These are phyloP conservation scores for Ischnus inquisitorius DNA, from an alignment of 2,888 invertebrate species.

Conservation along the genomic window DNA sequence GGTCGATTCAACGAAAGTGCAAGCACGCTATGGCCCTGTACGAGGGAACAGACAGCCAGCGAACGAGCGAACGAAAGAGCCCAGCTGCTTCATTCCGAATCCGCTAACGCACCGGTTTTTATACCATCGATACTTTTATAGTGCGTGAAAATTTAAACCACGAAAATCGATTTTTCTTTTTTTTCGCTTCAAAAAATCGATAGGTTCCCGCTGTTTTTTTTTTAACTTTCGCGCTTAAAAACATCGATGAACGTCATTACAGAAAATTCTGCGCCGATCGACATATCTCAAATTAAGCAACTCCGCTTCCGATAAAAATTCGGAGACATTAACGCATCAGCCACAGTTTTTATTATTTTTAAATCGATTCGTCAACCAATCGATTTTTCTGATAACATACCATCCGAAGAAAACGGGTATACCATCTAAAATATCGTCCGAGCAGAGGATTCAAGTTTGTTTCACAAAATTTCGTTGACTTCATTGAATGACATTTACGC, in stretches of 20 bases:
- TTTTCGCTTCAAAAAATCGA: background rate
- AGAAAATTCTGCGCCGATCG: too few species aligned
- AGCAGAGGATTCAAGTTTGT: background rate
- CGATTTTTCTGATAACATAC: background rate
- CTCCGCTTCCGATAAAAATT: too few species aligned
- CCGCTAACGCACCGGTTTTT: slow-evolving; percentile 43
- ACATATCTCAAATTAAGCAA: too few species aligned
- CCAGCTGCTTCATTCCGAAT: slow-evolving; percentile 70
- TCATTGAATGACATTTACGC: slow-evolving; percentile 22
- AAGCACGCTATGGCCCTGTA: slow-evolving; percentile 72
- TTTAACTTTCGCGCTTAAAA: too few species aligned
- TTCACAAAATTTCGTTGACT: slow-evolving; percentile 22
- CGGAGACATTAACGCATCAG: too few species aligned
- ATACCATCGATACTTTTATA: background rate
- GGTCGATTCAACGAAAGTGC: slow-evolving; percentile 84
- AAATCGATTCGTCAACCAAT: background rate
- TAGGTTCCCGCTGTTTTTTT: background rate
- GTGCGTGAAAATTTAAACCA: background rate
- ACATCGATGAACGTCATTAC: too few species aligned
- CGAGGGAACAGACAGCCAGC: slow-evolving; percentile 50
- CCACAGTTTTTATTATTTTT: too few species aligned
- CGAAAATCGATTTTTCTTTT: background rate
- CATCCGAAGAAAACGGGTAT: background rate
- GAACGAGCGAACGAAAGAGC: slow-evolving; percentile 63
- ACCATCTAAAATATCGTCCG: too few species aligned